A percentile compares a stretch with the other conserved stretches of the same genome.
phyloP scores from a whole-genome alignment of 92 coral and sea anemone genomes.

The Actinostola sp. region DNA sequence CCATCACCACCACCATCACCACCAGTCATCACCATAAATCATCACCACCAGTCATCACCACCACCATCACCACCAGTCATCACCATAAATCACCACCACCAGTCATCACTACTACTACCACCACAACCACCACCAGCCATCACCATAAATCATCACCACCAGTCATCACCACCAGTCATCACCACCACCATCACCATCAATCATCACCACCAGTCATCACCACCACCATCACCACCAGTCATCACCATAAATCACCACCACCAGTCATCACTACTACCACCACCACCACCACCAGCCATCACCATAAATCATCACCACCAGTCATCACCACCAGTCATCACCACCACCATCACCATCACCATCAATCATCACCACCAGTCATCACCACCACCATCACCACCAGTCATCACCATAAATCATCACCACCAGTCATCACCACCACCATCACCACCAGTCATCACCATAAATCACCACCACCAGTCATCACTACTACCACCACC shows the following conservation, averaged over 20 bases:
- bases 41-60: background rate
- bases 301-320: background rate
- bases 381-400: constrained; percentile 1
- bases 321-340: background rate
- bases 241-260: no score
- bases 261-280: background rate
- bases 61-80: background rate
- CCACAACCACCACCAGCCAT: no score
- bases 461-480: background rate
- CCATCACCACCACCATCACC: constrained; percentile 1
- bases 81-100: background rate
- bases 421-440: background rate
- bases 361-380: constrained; percentile 3
- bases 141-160: no score
- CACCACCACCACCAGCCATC: background rate
- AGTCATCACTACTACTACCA: background rate
- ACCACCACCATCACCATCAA: no score
- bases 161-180: no score
- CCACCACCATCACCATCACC: background rate
- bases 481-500: background rate
- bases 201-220: no score
- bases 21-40: constrained; percentile 7
- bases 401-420: constrained; percentile 7
- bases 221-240: no score
- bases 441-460: background rate